Base-by-base conservation (phyloP, 2,797 vertebrate genomes). In the Hirundo rustica region DNA sequence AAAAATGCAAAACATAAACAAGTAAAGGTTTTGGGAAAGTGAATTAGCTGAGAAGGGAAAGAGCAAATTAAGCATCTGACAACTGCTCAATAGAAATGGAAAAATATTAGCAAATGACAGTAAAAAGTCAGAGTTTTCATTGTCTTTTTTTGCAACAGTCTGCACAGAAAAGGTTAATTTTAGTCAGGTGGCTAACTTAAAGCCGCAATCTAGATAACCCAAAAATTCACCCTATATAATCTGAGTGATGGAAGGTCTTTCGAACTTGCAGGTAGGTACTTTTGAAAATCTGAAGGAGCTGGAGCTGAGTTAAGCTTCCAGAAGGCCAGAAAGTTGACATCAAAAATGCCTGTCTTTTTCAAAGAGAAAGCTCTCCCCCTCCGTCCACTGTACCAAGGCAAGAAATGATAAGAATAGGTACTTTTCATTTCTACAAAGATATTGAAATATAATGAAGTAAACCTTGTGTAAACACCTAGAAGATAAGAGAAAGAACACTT, bases 311-410 rank as follows among this genome's bases (percentile, higher is more conserved):
- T 66, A 66, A 77, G 11, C 15, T 74, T 93, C 36, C 17, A 67
- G n/a, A 76, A 70, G 18, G 55, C 6, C 21, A 23, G 14, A 85
- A 83, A 76, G 73, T 50, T 1, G 1, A 55, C 40, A 76, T 42
- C 2, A 66, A 67, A 85, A 58, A 51, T 51, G 5, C 1, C 5
- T 40, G 0, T 11, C 8, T 76, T 64, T 75, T 90, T 25, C 26
- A 71, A 51, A 11, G 0, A 2, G 22, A 87, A 47, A 60, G 1
- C 5, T 34, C 2, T 2, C 1, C 3, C 0, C 2, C 25, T 58
- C 20, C 14, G 29, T 60, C 20, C 12, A 42, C 10, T 74, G 8
- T 18, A n/a, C 12, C 9, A 23, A 30, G 6, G 6, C 22, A 60
- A 50, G 10, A 18, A 77, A 64, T 78, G 53, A 26, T 36, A 26